Base-by-base conservation (phyloP, 2,888 invertebrate genomes). In the Netelia inedita region DNA sequence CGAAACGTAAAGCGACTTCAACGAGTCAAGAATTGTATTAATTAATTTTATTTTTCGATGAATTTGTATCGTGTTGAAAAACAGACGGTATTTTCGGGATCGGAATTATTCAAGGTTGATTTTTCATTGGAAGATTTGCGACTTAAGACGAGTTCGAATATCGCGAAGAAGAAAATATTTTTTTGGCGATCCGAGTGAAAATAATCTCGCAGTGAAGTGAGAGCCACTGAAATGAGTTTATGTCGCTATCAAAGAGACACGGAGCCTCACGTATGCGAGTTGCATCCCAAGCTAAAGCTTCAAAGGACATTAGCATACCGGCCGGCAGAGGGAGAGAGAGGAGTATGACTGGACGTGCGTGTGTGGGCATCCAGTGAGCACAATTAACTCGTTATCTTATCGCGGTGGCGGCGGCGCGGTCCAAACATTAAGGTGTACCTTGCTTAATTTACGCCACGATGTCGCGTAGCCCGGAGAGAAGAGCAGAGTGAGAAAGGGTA, bases 311-410 rank as follows among this genome's bases (percentile, higher is more conserved):
- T 93, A 93, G 92, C 93, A 93, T 93, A 93, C 93, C 91, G 92
- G 91, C 91, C 91, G 66, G 90, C 87, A 82, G 74, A 41, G 5
- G 55, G 35, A 35, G 73, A 46, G 23, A 73, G 61, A 63, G 73
- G 79, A 76, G 86, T 92, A 92, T 91, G 92, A 92, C 92, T 91
- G 91, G 91, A 87, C 88, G 90, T 90, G 92, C 91, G 92, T 92
- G 92, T 92, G 93, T 92, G 92, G 92, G 92, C 93, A 92, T 89
- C 89, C 91, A 91, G 92, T 91, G 92, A 91, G 93, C 93, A 93
- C 93, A 93, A 93, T 93, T 93, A 93, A 93, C 93, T 93, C 93
- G 93, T 93, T 93, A 93, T 93, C 93, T 93, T 93, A 93, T 93
- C 93, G 92, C 89, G 89, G 83, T 83, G 88, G 88, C 89, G 91